phyloP scores from a whole-genome alignment of 2,888 invertebrate species.

The Operophtera brumata region DNA sequence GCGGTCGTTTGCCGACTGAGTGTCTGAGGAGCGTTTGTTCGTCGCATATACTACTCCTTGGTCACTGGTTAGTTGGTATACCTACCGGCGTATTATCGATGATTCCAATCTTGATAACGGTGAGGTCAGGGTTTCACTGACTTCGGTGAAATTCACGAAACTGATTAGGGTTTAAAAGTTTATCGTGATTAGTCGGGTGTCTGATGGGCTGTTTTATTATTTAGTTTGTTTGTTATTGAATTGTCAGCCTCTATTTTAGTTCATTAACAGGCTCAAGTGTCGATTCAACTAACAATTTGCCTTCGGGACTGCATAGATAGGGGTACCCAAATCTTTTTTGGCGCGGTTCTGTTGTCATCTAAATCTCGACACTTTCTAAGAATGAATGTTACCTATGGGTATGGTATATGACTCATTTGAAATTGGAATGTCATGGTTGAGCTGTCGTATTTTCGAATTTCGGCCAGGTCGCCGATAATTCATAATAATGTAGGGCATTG shows the following conservation, averaged over 20 bases:
- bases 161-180: slow-evolving; percentile 32
- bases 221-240: neutral
- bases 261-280: too few species aligned
- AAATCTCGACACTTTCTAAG: neutral
- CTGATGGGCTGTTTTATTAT: slow-evolving; percentile 1
- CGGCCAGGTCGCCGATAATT: slow-evolving; percentile 18
- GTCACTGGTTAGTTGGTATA: slow-evolving; percentile 56
- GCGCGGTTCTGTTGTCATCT: too few species aligned
- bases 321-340: too few species aligned
- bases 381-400: neutral
- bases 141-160: slow-evolving; percentile 46
- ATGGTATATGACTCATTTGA: slow-evolving; percentile 1
- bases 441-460: slow-evolving; percentile 2
- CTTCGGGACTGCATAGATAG: too few species aligned
- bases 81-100: slow-evolving; percentile 53
- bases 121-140: slow-evolving; percentile 71
- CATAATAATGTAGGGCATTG: slow-evolving; percentile 22
- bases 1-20: slow-evolving; percentile 69
- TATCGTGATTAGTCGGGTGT: slow-evolving; percentile 22
- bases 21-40: slow-evolving; percentile 29
- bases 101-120: slow-evolving; percentile 74
- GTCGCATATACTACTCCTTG: slow-evolving; percentile 55
- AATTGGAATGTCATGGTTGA: slow-evolving; percentile 17
- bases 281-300: too few species aligned
- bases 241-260: neutral